These are phyloP conservation scores for Thalassoma bifasciatum DNA, from an alignment of 2,113 vertebrate genomes.

Conservation along the genomic window DNA sequence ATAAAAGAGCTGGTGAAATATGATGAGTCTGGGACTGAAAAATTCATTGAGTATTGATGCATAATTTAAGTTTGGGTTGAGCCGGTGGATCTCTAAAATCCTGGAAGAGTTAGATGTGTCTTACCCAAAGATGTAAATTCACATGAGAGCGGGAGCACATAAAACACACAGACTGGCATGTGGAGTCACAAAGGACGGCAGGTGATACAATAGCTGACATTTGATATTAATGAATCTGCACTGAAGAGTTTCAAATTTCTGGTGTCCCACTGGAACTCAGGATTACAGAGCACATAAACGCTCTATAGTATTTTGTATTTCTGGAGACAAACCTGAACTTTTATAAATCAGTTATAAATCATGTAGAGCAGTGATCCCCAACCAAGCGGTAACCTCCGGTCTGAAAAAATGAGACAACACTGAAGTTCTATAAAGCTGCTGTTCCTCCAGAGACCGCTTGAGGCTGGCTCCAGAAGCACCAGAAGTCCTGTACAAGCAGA, in stretches of 20 bases:
- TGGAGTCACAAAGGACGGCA: background rate
- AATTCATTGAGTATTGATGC: constrained; percentile 39
- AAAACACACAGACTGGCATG: constrained; percentile 1
- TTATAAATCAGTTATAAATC: too few species aligned
- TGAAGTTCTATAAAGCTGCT: too few species aligned
- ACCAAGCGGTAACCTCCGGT: too few species aligned
- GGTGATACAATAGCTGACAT: background rate
- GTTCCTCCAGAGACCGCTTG: too few species aligned
- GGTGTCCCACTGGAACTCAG: too few species aligned
- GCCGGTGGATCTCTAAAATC: constrained; percentile 19
- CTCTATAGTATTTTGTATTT: background rate
- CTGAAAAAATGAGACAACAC: too few species aligned
- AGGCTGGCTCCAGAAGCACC: too few species aligned
- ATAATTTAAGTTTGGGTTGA: constrained; percentile 48
- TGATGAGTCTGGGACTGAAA: constrained; percentile 48
- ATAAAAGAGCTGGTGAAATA: constrained; percentile 48
- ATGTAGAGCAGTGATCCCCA: too few species aligned
- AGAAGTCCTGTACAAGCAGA: too few species aligned
- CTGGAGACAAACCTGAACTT: background rate
- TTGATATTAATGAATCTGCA: background rate
- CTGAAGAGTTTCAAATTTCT: background rate
- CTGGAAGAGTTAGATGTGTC: constrained; percentile 28
- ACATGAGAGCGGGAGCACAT: constrained; percentile 15
- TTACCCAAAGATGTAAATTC: constrained; percentile 20
- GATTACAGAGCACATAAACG: background rate